Percentiles rank a stretch among this genome's conserved stretches.
These are phyloP conservation scores for Coelopa frigida DNA, from an alignment of 1,140 invertebrate genomes.

Conservation along the genomic window DNA sequence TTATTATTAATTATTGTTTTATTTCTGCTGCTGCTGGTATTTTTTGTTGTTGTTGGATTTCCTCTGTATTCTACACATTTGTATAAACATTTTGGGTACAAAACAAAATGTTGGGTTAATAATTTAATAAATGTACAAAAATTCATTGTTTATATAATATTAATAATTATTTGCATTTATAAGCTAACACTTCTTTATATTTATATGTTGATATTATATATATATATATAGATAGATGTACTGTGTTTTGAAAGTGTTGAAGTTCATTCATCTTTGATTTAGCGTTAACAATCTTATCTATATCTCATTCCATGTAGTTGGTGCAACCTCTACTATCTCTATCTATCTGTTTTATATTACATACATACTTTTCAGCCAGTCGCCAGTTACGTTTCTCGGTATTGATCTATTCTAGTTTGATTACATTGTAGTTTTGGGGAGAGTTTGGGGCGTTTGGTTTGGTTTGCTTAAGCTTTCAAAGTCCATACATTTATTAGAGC, in stretches of 20 bases:
- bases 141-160: slow-evolving; percentile 4
- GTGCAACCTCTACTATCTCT: too few relatives aligned
- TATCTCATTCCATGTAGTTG: too few relatives aligned
- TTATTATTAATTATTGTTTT: slow-evolving; percentile 7
- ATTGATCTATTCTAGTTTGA: slow-evolving; percentile 1
- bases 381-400: neutral
- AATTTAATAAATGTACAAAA: too few relatives aligned
- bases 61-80: slow-evolving; percentile 1
- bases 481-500: too few relatives aligned
- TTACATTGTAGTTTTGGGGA: neutral
- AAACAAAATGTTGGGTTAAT: too few relatives aligned
- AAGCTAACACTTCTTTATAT: slow-evolving; percentile 6
- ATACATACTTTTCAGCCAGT: neutral
- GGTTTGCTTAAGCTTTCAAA: neutral
- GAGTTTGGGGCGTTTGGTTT: neutral
- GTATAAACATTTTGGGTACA: neutral
- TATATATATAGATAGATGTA: too few relatives aligned
- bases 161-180: slow-evolving; percentile 6
- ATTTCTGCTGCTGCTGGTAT: slow-evolving; percentile 3
- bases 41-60: slow-evolving; percentile 9
- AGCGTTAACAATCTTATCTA: too few relatives aligned
- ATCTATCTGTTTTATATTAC: neutral
- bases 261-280: too few relatives aligned
- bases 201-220: neutral
- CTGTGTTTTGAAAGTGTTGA: too few relatives aligned